Percentiles rank a stretch among this genome's conserved stretches.
Evolutionary conservation across 2,797 vertebrate species (phyloP).

Genomic region (Hirundo rustica): DNA sequence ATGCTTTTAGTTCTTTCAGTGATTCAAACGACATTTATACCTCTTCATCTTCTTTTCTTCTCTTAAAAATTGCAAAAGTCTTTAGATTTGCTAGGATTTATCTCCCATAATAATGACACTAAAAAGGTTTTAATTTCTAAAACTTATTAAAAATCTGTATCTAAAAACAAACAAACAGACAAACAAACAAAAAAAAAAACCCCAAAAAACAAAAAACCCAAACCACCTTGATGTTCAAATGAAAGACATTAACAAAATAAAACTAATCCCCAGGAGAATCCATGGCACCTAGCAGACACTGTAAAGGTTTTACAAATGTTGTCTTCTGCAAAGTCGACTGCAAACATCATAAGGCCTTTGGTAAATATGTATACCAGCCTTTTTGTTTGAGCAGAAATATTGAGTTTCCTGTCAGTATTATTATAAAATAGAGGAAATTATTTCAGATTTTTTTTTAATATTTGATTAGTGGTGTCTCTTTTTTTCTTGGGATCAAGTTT

Average conservation of each 20-base stretch:
- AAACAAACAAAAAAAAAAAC: slow-evolving; percentile 2
- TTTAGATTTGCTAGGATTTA: slow-evolving; percentile 16
- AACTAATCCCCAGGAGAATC: slow-evolving; percentile 76
- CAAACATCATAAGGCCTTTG: slow-evolving; percentile 85
- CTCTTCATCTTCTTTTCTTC: background rate
- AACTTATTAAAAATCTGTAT: slow-evolving; percentile 58
- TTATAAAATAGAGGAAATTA: slow-evolving; percentile 72
- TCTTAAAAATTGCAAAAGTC: background rate
- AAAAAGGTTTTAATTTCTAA: slow-evolving; percentile 65
- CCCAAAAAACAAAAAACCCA: slow-evolving; percentile 30
- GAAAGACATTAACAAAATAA: slow-evolving; percentile 74
- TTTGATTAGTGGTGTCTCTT: slow-evolving; percentile 45
- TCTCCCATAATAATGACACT: slow-evolving; percentile 53
- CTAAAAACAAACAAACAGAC: background rate
- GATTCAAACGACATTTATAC: background rate
- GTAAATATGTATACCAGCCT: slow-evolving; percentile 79
- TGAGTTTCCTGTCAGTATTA: slow-evolving; percentile 72
- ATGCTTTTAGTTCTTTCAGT: background rate
- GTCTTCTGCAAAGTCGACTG: slow-evolving; percentile 76
- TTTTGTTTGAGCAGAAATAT: slow-evolving; percentile 84
- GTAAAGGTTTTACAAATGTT: slow-evolving; percentile 83
- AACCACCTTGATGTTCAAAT: slow-evolving; percentile 73
- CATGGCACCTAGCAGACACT: slow-evolving; percentile 69
- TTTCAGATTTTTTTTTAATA: slow-evolving; percentile 41
- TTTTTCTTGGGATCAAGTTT: slow-evolving; percentile 54